Evolutionary conservation across 2,113 vertebrate genomes (phyloP).

Genomic region (Larimichthys polyactis): DNA sequence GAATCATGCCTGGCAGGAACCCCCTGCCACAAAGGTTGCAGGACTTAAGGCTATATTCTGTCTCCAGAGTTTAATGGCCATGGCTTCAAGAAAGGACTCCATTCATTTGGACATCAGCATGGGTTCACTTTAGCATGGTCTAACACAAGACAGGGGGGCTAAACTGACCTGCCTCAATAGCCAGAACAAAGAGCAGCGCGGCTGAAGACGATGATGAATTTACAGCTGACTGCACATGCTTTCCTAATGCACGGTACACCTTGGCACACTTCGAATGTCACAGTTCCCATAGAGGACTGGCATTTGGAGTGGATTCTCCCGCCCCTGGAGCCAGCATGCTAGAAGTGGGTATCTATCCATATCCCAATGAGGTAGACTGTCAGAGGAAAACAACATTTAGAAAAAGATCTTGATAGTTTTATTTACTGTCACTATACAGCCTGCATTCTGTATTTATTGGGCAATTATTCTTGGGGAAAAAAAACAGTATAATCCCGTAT

Average conservation of each 20-base stretch:
- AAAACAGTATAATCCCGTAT: not conserved
- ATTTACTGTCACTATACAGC: slow-evolving; percentile 17
- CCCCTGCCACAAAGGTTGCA: slow-evolving; percentile 91
- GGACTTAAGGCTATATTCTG: slow-evolving; percentile 94
- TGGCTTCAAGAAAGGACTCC: slow-evolving; percentile 69
- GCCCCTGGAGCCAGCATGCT: slow-evolving; percentile 66
- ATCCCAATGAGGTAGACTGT: slow-evolving; percentile 56
- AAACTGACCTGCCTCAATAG: slow-evolving; percentile 68
- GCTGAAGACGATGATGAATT: slow-evolving; percentile 69
- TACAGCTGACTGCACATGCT: slow-evolving; percentile 75
- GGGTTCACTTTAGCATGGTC: slow-evolving; percentile 66
- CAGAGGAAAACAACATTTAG: slow-evolving; percentile 38
- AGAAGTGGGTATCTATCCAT: slow-evolving; percentile 58
- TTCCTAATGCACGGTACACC: slow-evolving; percentile 70
- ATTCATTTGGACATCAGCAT: slow-evolving; percentile 80
- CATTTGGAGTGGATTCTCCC: slow-evolving; percentile 81
- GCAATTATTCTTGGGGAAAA: not conserved
- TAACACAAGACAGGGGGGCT: slow-evolving; percentile 70
- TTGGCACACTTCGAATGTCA: slow-evolving; percentile 84
- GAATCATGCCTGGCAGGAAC: slow-evolving; percentile 92
- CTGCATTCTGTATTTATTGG: not conserved
- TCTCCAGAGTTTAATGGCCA: slow-evolving; percentile 79
- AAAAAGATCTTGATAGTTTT: not conserved
- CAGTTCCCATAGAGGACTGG: slow-evolving; percentile 81
- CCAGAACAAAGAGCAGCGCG: slow-evolving; percentile 67